Evolutionary conservation across 2,888 invertebrate species (phyloP), one percentile per base, ranked within the genome.

Genomic region (Griposia aprilina): DNA sequence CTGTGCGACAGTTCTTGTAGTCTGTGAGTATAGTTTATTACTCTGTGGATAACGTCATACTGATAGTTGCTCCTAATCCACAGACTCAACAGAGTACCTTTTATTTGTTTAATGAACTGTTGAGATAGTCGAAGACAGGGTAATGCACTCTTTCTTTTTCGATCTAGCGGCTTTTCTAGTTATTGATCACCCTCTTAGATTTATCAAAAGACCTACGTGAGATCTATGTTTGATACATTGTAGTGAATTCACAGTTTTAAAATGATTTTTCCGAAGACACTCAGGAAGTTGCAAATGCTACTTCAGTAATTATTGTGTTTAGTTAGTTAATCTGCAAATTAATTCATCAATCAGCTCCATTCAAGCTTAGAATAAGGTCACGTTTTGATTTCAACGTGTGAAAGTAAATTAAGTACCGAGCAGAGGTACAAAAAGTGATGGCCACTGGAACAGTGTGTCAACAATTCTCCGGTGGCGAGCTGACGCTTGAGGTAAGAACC

Each of bases 361-460:
- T 48, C 15, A n/a, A 36, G n/a, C 17, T 11, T 17, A 7, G 17
- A n/a, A 41, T 17, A 78, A 77, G 41, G 10, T 20, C 17, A 50
- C n/a, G 23, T 41, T 50, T 17, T 36, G 20, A 30, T 23, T 76
- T 30, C 23, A 50, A 20, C 20, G 48, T 23, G 30, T 20, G 23
- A 26, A 50, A 23, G 11, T 15, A 5, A 20, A 15, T 48, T 20
- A 36, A 2, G 6, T 41, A 26, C 36, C 52, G 45, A 7, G 48
- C 23, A 36, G 13, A 62, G 23, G 15, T 48, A 66, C 76, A 65
- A 36, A 81, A 86, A 86, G 84, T 86, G 74, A 87, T 87, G 87
- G 87, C 87, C 50, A 78, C 82, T 45, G 84, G 76, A n/a, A 81
- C 82, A 30, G 66, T 86, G 45, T 87, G 74, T 60, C 86, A 78